Conservation (phyloP, 2,113 vertebrate genomes). For the Phalacrocorax pelagicus region DNA sequence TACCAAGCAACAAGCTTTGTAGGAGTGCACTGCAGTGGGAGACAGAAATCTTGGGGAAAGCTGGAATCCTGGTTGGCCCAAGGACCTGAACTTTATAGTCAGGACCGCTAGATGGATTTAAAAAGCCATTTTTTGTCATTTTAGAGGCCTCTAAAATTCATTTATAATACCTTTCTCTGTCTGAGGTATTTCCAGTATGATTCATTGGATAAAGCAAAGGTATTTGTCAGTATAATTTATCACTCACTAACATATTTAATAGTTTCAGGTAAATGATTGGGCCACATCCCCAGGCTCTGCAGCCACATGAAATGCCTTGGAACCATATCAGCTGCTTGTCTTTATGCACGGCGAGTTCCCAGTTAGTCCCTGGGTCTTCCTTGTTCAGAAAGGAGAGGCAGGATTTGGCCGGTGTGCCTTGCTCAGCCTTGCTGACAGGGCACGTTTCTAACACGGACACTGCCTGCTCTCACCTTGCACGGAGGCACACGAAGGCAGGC, state of each 20-base stretch:
- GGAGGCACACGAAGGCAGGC: accelerated
- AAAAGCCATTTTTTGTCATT: not conserved
- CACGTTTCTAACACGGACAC: accelerated
- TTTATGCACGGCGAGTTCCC: accelerated
- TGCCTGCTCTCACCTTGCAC: accelerated
- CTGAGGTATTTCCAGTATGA: not conserved
- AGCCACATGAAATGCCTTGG: not conserved
- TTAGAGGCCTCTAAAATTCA: not conserved
- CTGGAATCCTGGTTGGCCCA: not conserved
- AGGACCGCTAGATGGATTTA: not conserved
- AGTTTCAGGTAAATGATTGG: not conserved
- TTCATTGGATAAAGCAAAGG: not conserved
- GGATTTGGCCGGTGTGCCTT: accelerated
- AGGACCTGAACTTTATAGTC: not conserved
- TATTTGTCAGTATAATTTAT: not conserved
- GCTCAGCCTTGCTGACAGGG: not conserved
- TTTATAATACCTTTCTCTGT: not conserved
- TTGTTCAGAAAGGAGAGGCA: not conserved
- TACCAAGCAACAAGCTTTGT: not conserved
- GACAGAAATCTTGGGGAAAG: not conserved
- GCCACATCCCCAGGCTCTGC: not conserved
- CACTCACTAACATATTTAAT: not conserved
- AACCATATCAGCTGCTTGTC: not conserved
- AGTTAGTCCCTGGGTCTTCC: not conserved
- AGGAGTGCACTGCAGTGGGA: not conserved